These are phyloP conservation scores for Eueides isabella DNA, from an alignment of 1,140 invertebrate species.

Conservation along the genomic window DNA sequence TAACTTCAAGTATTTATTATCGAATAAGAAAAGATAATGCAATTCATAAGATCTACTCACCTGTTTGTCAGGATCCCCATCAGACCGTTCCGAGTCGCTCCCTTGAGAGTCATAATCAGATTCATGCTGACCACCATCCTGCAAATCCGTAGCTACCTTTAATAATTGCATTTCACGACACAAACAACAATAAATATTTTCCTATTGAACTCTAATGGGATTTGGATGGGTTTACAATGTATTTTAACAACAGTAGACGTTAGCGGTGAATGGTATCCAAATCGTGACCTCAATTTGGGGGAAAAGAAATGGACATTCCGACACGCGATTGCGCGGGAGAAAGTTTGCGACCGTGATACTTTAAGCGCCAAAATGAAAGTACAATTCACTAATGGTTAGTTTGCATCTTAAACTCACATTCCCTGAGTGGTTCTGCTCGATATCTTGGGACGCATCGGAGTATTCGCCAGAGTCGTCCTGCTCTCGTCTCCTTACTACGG, in stretches of 20 bases:
- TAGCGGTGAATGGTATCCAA: constrained; percentile 64
- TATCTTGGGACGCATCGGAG: constrained; percentile 78
- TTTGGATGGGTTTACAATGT: background rate
- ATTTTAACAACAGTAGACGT: constrained; percentile 59
- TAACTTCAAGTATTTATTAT: background rate
- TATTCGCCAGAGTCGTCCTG: constrained; percentile 78
- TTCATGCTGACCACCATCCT: constrained; percentile 66
- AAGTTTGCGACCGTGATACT: constrained; percentile 70
- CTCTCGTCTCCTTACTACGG: constrained; percentile 72
- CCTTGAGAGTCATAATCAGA: constrained; percentile 74
- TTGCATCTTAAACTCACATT: constrained; percentile 67
- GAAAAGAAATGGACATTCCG: constrained; percentile 79
- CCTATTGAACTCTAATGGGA: background rate
- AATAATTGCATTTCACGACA: constrained; percentile 66
- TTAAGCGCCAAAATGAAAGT: constrained; percentile 77
- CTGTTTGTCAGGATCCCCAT: constrained; percentile 68
- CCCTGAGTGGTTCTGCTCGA: constrained; percentile 72
- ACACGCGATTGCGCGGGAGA: constrained; percentile 76
- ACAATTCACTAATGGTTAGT: constrained; percentile 46
- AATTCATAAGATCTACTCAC: constrained; percentile 41
- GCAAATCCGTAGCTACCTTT: constrained; percentile 71
- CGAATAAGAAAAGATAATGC: background rate
- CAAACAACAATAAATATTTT: constrained; percentile 16
- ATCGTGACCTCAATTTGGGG: constrained; percentile 75
- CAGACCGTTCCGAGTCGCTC: constrained; percentile 70